Conservation (phyloP, 2,888 invertebrate genomes). For the Tortrix viridana region DNA sequence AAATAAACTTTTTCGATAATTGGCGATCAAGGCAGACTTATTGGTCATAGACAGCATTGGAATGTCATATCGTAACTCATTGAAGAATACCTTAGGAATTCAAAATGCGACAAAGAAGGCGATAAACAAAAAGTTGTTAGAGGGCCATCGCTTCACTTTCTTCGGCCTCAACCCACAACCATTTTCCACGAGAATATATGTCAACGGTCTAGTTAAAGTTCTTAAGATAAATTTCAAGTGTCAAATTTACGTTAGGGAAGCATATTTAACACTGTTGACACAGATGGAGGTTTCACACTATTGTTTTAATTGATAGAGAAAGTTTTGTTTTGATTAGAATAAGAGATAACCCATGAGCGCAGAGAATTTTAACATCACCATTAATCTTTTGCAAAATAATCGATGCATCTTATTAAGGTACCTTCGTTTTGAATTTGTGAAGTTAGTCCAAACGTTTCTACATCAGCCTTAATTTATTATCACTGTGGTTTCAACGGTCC, state of each 20-base stretch:
- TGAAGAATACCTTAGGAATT: constrained; percentile 62
- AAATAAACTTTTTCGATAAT: constrained; percentile 50
- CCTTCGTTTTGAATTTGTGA: constrained; percentile 7
- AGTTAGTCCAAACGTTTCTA: constrained; percentile 4
- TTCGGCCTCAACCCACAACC: constrained; percentile 51
- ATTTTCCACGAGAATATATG: constrained; percentile 41
- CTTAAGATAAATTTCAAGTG: constrained; percentile 50
- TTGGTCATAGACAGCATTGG: constrained; percentile 47
- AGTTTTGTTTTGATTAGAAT: constrained; percentile 16
- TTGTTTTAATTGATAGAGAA: constrained; percentile 38
- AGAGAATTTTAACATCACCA: constrained; percentile 1
- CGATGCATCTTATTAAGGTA: not conserved
- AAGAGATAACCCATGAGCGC: not conserved
- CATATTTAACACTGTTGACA: constrained; percentile 31
- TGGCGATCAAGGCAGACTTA: constrained; percentile 50
- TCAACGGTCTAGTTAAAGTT: constrained; percentile 48
- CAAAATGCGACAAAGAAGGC: constrained; percentile 56
- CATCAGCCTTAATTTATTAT: constrained; percentile 34
- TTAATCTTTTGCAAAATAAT: not conserved
- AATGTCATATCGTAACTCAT: constrained; percentile 57
- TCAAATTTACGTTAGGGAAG: constrained; percentile 48
- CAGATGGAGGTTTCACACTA: constrained; percentile 18
- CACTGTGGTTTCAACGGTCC: constrained; percentile 31
- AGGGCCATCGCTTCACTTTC: constrained; percentile 57
- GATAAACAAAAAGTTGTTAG: constrained; percentile 53